These are phyloP conservation scores for Arrhamphus sclerolepis DNA, from an alignment of 2,797 vertebrate species.

Conservation along the genomic window DNA sequence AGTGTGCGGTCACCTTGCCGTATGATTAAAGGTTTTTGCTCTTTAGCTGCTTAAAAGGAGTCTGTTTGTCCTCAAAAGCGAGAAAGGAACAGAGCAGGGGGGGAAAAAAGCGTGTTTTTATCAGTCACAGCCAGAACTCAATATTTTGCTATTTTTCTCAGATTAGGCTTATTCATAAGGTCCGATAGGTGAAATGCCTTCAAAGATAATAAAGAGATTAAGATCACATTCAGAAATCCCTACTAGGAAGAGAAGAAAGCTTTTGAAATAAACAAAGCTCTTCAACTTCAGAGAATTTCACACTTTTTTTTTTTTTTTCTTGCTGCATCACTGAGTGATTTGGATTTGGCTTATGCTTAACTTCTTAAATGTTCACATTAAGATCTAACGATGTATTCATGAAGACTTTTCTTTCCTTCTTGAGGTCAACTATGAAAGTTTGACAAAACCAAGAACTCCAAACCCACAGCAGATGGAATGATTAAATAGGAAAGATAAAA, in stretches of 20 bases:
- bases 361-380: conserved; percentile 59
- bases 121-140: conserved; percentile 72
- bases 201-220: conserved; percentile 74
- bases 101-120: conserved; percentile 59
- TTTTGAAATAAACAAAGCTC: conserved; percentile 71
- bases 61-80: conserved; percentile 63
- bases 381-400: conserved; percentile 49
- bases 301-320: conserved; percentile 25
- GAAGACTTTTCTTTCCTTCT: not conserved
- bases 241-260: conserved; percentile 52
- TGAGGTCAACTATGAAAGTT: conserved; percentile 39
- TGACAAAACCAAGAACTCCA: conserved; percentile 17
- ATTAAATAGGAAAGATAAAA: conserved; percentile 1
- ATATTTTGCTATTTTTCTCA: conserved; percentile 59
- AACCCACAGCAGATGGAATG: conserved; percentile 5
- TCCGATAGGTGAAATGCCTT: conserved; percentile 76
- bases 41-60: conserved; percentile 70
- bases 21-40: conserved; percentile 71
- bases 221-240: conserved; percentile 69
- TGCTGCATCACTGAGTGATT: conserved; percentile 16
- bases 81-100: conserved; percentile 40
- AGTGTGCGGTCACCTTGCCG: conserved; percentile 76
- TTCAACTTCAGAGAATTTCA: conserved; percentile 55
- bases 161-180: conserved; percentile 73
- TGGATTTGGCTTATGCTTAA: conserved; percentile 62